Conservation (phyloP, 1,140 invertebrate genomes). For the Hestina assimilis region DNA sequence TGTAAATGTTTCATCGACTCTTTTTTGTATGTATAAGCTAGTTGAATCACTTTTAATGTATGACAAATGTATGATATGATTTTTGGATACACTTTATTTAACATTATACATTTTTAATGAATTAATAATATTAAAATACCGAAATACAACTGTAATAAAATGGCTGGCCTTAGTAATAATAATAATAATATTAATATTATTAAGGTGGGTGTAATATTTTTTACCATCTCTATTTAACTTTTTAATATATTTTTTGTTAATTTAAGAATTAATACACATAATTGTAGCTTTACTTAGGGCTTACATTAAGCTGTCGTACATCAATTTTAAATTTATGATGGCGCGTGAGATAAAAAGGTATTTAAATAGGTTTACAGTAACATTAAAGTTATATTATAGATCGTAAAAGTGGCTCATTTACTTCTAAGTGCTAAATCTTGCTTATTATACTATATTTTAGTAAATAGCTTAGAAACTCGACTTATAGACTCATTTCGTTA, state of each 20-base stretch:
- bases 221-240: neutral
- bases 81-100: too few species aligned
- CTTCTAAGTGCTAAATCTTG: conserved; percentile 42
- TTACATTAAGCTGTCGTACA: conserved; percentile 37
- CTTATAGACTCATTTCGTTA: conserved; percentile 30
- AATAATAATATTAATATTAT: too few species aligned
- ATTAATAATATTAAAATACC: too few species aligned
- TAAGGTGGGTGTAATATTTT: too few species aligned
- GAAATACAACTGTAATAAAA: too few species aligned
- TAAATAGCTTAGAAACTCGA: conserved; percentile 39
- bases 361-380: conserved; percentile 39
- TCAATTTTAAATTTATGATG: conserved; percentile 49
- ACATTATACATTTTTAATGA: too few species aligned
- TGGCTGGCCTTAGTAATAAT: too few species aligned
- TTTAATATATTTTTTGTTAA: neutral
- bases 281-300: conserved; percentile 31
- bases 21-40: too few species aligned
- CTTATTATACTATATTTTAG: conserved; percentile 52
- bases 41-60: too few species aligned
- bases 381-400: conserved; percentile 40
- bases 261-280: conserved; percentile 24
- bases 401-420: conserved; percentile 39
- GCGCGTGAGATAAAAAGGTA: conserved; percentile 36
- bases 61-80: too few species aligned
- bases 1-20: too few species aligned